Percentiles rank a stretch among this genome's conserved stretches.
Conservation (phyloP, 2,888 invertebrate species). For the Sabatieria punctata region DNA sequence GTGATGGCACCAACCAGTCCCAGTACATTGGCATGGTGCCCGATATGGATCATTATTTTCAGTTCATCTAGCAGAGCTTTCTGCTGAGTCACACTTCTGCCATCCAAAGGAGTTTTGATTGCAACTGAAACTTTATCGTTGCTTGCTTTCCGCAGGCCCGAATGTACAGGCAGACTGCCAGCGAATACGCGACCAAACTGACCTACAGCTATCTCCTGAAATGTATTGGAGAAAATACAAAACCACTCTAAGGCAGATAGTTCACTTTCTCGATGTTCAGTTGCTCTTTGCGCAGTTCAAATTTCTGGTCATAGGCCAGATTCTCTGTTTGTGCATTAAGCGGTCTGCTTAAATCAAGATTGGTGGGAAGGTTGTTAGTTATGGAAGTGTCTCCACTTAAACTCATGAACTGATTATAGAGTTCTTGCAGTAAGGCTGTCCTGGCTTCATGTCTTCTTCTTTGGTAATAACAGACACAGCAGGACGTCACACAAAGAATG, state of each 20-base stretch:
- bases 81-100: constrained; percentile 42
- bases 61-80: constrained; percentile 75
- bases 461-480: no score
- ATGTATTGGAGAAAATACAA: neutral
- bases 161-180: neutral
- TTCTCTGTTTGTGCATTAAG: constrained; percentile 81
- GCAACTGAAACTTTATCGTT: constrained; percentile 65
- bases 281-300: constrained; percentile 75
- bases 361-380: neutral
- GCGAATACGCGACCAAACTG: constrained; percentile 10
- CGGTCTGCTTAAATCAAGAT: constrained; percentile 64
- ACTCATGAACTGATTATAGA: no score
- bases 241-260: no score
- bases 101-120: constrained; percentile 56
- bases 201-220: constrained; percentile 6
- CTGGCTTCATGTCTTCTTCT: no score
- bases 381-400: no score
- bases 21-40: constrained; percentile 81
- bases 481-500: no score
- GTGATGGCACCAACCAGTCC: constrained; percentile 67
- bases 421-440: no score
- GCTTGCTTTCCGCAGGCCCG: constrained; percentile 36
- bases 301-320: constrained; percentile 67
- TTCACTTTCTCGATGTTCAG: constrained; percentile 58
- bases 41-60: constrained; percentile 86